phyloP scores from a whole-genome alignment of 2,797 vertebrate species.

The Heterohyrax brucei region DNA sequence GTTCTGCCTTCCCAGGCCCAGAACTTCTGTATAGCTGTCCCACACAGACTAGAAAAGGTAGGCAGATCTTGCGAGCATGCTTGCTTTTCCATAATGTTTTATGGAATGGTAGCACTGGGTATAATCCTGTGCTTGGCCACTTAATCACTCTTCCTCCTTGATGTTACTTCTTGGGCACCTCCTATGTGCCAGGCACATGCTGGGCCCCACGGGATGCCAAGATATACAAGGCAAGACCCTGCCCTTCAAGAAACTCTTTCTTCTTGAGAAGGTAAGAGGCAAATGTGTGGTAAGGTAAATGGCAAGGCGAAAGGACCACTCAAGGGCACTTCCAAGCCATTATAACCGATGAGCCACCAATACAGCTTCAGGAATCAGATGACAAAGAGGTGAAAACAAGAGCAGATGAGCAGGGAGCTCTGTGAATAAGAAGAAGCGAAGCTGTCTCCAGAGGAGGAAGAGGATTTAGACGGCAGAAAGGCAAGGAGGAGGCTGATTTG shows the following conservation, averaged over 20 bases:
- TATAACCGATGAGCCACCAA: neutral
- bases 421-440: neutral
- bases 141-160: accelerated
- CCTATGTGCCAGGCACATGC: neutral
- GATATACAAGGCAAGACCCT: accelerated
- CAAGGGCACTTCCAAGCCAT: neutral
- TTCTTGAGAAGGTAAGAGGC: neutral
- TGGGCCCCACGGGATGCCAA: neutral
- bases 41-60: accelerated
- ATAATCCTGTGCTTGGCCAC: accelerated
- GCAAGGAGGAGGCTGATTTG: neutral
- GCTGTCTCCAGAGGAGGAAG: too few species aligned
- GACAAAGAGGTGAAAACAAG: neutral
- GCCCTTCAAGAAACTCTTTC: neutral
- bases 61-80: accelerated
- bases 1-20: neutral
- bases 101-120: accelerated
- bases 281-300: neutral
- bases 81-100: too few species aligned
- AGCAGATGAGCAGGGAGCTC: neutral
- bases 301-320: neutral
- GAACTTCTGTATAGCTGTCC: neutral
- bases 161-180: neutral
- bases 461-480: neutral
- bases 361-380: neutral